These are phyloP conservation scores for Laothoe populi DNA, from an alignment of 2,888 invertebrate species.

Conservation along the genomic window DNA sequence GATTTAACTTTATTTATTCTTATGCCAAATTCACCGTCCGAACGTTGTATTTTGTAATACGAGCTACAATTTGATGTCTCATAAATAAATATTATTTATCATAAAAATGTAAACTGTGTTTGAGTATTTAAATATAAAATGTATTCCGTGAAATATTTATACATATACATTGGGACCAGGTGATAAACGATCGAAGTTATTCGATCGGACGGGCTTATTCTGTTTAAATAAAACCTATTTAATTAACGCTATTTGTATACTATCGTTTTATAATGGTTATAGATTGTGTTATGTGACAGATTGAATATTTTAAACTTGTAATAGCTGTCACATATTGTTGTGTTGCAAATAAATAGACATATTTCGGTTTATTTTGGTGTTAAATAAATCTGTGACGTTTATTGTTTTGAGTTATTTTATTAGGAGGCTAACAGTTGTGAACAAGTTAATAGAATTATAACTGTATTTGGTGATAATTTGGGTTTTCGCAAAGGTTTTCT, in stretches of 20 bases:
- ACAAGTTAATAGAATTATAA: no score
- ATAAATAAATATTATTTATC: no score
- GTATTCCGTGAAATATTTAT: not conserved
- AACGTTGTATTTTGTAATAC: no score
- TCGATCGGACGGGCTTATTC: not conserved
- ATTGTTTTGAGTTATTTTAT: no score
- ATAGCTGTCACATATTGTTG: constrained; percentile 14
- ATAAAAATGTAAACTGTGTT: no score
- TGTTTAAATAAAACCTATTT: constrained; percentile 10
- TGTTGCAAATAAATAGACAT: constrained; percentile 19
- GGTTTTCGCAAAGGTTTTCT: no score
- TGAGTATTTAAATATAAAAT: no score
- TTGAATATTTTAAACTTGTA: constrained; percentile 12
- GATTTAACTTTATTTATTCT: no score
- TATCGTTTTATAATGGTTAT: constrained; percentile 27
- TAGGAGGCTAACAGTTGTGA: no score
- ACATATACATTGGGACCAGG: constrained; percentile 1
- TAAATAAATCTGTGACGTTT: constrained; percentile 5
- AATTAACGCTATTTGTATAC: constrained; percentile 23
- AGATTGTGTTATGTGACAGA: constrained; percentile 8
- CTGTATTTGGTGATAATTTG: no score
- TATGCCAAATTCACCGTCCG: no score
- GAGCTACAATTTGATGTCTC: no score
- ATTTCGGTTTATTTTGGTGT: constrained; percentile 22
- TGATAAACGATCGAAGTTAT: constrained; percentile 18